Percentiles rank a stretch among this genome's conserved stretches.
phyloP scores from a whole-genome alignment of 1,140 invertebrate species.

The Acromyrmex echinatior region DNA sequence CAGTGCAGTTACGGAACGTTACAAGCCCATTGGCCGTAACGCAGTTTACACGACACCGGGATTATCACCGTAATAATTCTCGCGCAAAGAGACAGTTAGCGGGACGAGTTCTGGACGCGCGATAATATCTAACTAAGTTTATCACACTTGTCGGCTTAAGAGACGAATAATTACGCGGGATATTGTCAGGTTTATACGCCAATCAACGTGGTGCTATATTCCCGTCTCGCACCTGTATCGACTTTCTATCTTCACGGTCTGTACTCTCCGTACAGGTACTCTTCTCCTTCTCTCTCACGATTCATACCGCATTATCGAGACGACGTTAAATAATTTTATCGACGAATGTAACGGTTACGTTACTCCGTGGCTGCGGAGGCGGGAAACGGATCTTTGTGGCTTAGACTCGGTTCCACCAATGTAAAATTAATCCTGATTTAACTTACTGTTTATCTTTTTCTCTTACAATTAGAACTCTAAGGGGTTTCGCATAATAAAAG shows the following conservation, averaged over 20 bases:
- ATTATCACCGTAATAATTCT: conserved; percentile 44
- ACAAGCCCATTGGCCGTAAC: background rate
- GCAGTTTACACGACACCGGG: background rate
- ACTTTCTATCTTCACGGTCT: conserved; percentile 51
- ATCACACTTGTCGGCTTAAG: conserved; percentile 29
- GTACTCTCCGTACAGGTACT: conserved; percentile 9
- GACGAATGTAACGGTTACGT: conserved; percentile 47
- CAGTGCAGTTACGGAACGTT: background rate
- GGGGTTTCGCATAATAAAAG: too few relatives aligned
- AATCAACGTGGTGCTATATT: conserved; percentile 34
- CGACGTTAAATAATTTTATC: conserved; percentile 39
- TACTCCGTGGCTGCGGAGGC: background rate
- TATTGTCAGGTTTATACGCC: conserved; percentile 43
- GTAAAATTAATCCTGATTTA: too few relatives aligned
- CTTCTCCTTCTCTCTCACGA: background rate
- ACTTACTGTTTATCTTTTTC: too few relatives aligned
- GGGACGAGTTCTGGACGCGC: background rate
- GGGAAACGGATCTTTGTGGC: background rate
- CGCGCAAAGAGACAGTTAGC: background rate
- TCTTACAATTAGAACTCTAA: too few relatives aligned
- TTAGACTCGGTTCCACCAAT: background rate
- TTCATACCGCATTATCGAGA: conserved; percentile 29
- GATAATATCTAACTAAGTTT: conserved; percentile 1
- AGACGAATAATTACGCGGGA: conserved; percentile 44
- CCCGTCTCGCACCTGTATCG: conserved; percentile 42